phyloP scores from a whole-genome alignment of 2,888 invertebrate genomes.

The Lasioglossum lativentre region DNA sequence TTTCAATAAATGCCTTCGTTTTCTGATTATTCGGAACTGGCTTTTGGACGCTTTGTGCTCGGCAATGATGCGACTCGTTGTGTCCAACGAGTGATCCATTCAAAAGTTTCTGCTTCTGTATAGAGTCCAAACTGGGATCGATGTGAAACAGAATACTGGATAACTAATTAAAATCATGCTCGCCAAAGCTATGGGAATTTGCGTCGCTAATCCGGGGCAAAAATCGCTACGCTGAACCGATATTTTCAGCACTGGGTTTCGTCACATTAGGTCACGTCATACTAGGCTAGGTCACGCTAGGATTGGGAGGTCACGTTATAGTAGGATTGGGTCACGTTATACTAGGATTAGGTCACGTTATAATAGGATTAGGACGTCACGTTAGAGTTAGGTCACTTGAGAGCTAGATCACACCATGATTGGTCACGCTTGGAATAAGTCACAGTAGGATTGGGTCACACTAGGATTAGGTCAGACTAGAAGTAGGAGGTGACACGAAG shows the following conservation, averaged over 20 bases:
- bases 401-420: neutral
- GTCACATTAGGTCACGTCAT: neutral
- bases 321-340: too few relatives aligned
- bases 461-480: too few relatives aligned
- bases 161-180: neutral
- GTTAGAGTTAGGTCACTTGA: too few relatives aligned
- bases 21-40: neutral
- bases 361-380: too few relatives aligned
- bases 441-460: too few relatives aligned
- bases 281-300: neutral
- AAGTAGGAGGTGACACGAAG: too few relatives aligned
- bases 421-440: too few relatives aligned
- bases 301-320: too few relatives aligned
- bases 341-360: too few relatives aligned
- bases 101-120: neutral
- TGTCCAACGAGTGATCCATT: neutral
- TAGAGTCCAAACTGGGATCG: neutral
- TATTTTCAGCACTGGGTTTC: neutral
- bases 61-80: neutral
- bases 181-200: neutral
- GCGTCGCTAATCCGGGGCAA: neutral
- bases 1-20: conserved; percentile 29
- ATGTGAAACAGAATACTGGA: neutral
- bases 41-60: neutral
- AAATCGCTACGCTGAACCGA: neutral